Base-by-base conservation (phyloP, 1,140 invertebrate genomes). In the Tribolium castaneum region DNA sequence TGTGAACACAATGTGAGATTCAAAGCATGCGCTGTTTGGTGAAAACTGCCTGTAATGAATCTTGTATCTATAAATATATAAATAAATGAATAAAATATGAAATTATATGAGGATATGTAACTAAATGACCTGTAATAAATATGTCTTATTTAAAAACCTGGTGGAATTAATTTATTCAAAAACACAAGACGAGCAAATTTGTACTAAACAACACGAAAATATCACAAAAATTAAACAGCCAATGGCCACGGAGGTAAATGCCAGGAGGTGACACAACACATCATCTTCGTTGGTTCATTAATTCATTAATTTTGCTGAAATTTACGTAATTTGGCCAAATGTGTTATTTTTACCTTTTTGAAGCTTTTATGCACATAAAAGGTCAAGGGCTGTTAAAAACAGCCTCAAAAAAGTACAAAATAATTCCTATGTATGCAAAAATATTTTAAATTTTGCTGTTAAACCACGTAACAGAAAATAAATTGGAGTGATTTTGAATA, bases 111-210 rank as follows among this genome's bases (percentile, higher is more conserved):
- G 81, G 79, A 82, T 83, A 83, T 84, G 82, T 83, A 84, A 83
- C 83, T 83, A 82, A 83, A 83, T 82, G 82, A 84, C 80, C 83
- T 84, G 83, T 84, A 84, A 84, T 84, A 84, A 84, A 84, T 83
- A 84, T 84, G 83, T 84, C 83, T 84, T 84, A 84, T 84, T 84
- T 83, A 84, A 76, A 72, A 72, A 25, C 5, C 10, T 19, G 6
- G 52, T 49, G 22, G 25, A 3, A 30, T 30, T 30, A 30, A 30
- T 30, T 30, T 30, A 30, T 30, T 30, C 34, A 39, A 39, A 39
- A 45, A 45, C n/a, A 9, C 2, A 45, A 45, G n/a, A 45, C 39
- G 5, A 45, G n/a, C 5, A 45, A 45, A 45, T 19, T 19, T 19
- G 16, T 19, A 19, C 16, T 19, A 19, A 19, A 19, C 16, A 19